phyloP scores from a whole-genome alignment of 2,888 invertebrate genomes.

The Aporophyla nigra region DNA sequence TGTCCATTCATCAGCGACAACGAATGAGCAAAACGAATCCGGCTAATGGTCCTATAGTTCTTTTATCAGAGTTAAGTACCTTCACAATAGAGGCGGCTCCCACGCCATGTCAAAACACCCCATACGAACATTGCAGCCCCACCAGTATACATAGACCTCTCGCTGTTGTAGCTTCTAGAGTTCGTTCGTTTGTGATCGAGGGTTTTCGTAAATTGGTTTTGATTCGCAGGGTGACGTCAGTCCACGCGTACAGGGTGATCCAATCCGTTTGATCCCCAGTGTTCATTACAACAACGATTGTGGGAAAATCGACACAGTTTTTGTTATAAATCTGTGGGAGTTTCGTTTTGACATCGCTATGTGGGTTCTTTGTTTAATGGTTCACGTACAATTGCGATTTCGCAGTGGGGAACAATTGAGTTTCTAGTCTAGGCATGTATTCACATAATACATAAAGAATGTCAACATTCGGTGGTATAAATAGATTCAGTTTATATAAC shows the following conservation, averaged over 20 bases:
- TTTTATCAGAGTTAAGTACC: conserved; percentile 90
- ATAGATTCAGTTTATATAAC: neutral
- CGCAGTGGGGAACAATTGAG: conserved; percentile 54
- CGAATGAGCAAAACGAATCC: conserved; percentile 90
- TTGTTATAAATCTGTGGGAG: conserved; percentile 89
- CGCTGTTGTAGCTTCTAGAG: conserved; percentile 47
- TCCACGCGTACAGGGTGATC: conserved; percentile 78
- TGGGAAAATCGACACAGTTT: conserved; percentile 89
- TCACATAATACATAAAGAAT: conserved; percentile 23
- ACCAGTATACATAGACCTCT: conserved; percentile 73
- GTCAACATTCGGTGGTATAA: conserved; percentile 21
- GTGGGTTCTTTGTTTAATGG: conserved; percentile 75
- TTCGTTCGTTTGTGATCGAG: conserved; percentile 43
- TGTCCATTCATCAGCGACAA: conserved; percentile 86
- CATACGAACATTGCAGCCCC: conserved; percentile 70
- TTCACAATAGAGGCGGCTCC: conserved; percentile 88
- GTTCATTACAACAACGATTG: conserved; percentile 85
- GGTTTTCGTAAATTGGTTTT: conserved; percentile 75
- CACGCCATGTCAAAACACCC: conserved; percentile 90
- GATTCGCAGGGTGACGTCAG: conserved; percentile 77
- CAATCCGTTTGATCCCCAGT: conserved; percentile 86
- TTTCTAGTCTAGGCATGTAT: conserved; percentile 43
- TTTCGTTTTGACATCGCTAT: conserved; percentile 84
- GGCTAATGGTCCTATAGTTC: conserved; percentile 88
- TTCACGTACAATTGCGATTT: conserved; percentile 58